These are phyloP conservation scores for Meloidogyne exigua DNA, from an alignment of 1,140 invertebrate species.

Conservation along the genomic window DNA sequence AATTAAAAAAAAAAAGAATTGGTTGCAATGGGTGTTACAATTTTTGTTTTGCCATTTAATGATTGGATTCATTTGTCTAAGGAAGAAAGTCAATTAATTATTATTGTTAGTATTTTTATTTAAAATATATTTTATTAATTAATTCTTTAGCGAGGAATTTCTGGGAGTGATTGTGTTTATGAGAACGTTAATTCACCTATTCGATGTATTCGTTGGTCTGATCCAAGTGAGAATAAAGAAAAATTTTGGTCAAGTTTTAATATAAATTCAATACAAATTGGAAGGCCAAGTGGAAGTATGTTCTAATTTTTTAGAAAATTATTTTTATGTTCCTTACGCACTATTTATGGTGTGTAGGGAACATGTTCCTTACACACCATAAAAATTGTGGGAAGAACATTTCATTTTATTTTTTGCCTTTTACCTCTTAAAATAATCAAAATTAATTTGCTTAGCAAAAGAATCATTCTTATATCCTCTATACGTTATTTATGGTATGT, in stretches of 20 bases:
- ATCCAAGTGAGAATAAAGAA: not conserved
- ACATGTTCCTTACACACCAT: no score
- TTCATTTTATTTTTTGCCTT: not conserved
- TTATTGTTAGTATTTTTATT: not conserved
- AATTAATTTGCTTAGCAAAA: no score
- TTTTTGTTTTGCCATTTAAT: slow-evolving; percentile 24
- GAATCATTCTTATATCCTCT: no score
- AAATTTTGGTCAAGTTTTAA: slow-evolving; percentile 12
- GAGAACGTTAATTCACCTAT: not conserved
- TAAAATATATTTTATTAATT: not conserved
- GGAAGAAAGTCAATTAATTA: not conserved
- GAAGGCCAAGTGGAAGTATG: slow-evolving; percentile 12
- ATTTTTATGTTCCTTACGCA: no score
- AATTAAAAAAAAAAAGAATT: not conserved
- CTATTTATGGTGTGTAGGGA: no score
- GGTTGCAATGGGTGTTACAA: slow-evolving; percentile 25
- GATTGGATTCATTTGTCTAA: slow-evolving; percentile 19
- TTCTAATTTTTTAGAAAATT: not conserved
- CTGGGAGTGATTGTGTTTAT: slow-evolving; percentile 26
- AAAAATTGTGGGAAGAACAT: not conserved
- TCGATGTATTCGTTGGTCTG: slow-evolving; percentile 14
- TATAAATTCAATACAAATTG: not conserved
- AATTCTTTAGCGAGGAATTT: slow-evolving; percentile 19
- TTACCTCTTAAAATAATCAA: no score
- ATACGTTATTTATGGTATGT: no score